Evolutionary conservation across 30 jellyfish, hydroid and myxozoan species (phyloP).

Genomic region (Hydra vulgaris): DNA sequence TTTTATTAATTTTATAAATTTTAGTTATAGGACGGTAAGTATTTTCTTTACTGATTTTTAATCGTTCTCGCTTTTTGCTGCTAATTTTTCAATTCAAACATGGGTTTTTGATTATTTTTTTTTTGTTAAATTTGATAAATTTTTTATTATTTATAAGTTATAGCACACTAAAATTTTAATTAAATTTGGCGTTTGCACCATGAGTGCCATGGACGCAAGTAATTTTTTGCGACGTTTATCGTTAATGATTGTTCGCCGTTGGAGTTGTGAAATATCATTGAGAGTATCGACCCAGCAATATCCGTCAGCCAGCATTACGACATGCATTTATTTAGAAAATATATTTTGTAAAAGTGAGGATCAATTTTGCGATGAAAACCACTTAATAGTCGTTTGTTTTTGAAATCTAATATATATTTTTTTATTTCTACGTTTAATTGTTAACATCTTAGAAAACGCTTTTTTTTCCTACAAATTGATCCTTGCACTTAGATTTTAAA

Average conservation of each 20-base stretch:
- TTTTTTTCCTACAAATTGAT: background rate
- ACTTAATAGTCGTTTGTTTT: no score
- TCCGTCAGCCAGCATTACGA: background rate
- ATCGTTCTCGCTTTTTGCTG: background rate
- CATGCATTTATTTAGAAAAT: background rate
- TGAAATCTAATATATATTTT: no score
- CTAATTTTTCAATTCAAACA: background rate
- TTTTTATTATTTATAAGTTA: no score
- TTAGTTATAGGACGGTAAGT: background rate
- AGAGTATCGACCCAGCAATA: background rate
- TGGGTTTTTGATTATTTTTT: background rate
- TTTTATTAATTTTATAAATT: no score
- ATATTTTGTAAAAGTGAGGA: background rate
- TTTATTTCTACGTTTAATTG: no score
- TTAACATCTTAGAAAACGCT: no score
- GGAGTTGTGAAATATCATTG: background rate
- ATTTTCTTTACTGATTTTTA: background rate
- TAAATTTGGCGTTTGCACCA: background rate
- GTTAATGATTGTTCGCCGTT: background rate
- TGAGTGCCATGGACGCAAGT: background rate
- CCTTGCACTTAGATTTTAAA: background rate
- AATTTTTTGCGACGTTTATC: background rate
- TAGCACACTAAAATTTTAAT: background rate
- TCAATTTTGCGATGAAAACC: background rate
- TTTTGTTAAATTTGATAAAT: background rate